Conservation (phyloP, 2,113 vertebrate genomes). For the Emydocephalus ijimae region DNA sequence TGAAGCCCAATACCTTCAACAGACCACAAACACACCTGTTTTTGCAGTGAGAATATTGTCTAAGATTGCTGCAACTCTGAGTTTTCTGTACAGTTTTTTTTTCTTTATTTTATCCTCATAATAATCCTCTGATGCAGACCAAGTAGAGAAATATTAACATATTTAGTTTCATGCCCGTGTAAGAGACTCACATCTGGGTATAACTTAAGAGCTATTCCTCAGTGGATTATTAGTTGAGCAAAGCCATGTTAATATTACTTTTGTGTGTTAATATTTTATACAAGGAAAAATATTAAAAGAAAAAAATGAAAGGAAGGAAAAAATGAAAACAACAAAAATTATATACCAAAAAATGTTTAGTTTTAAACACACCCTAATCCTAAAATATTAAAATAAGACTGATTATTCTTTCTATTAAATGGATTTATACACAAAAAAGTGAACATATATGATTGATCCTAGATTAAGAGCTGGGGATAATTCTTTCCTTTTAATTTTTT, state of each 20-base stretch:
- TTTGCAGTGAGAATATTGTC: not conserved
- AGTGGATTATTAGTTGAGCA: not conserved
- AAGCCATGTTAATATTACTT: not conserved
- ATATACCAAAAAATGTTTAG: not conserved
- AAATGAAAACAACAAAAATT: not conserved
- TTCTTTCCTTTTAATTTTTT: not conserved
- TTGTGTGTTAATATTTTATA: not conserved
- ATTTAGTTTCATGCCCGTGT: not conserved
- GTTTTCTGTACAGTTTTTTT: not conserved
- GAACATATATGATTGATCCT: not conserved
- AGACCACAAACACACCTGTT: not conserved
- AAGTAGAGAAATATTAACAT: not conserved
- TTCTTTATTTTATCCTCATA: not conserved
- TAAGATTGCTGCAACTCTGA: not conserved
- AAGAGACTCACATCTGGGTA: not conserved
- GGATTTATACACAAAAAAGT: not conserved
- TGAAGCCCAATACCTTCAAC: not conserved
- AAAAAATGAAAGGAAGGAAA: not conserved
- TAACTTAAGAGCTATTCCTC: not conserved
- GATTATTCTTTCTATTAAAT: not conserved
- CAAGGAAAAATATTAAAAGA: not conserved
- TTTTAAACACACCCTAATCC: not conserved
- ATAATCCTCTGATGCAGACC: not conserved
- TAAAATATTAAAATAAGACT: not conserved
- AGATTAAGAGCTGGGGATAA: not conserved